Conservation (phyloP, 2,797 vertebrate species). For the Acanthis flammea region DNA sequence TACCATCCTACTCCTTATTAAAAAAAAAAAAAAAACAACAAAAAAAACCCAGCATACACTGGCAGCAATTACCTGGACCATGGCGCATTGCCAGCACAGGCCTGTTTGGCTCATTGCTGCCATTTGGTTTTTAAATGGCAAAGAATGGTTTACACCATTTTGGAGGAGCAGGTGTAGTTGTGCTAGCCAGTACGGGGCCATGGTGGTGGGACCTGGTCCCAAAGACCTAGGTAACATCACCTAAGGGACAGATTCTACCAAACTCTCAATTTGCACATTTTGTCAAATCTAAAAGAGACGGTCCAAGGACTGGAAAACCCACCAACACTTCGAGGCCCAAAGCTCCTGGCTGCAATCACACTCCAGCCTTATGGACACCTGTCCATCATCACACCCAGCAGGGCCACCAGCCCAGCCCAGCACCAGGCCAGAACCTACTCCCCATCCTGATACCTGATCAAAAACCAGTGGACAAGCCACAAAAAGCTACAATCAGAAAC, state of each 20-base stretch:
- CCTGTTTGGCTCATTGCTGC: not conserved
- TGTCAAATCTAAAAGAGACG: not conserved
- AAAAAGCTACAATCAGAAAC: not conserved
- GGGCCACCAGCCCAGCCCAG: not conserved
- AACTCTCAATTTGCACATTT: not conserved
- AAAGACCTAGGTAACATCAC: not conserved
- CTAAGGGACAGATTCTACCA: not conserved
- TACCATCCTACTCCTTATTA: slow-evolving; percentile 47
- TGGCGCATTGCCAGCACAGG: not conserved
- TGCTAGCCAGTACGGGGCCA: accelerated
- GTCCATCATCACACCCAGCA: not conserved
- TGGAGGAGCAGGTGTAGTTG: not conserved
- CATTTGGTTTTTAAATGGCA: not conserved
- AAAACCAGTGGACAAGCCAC: not conserved
- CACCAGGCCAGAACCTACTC: not conserved
- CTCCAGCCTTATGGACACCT: not conserved
- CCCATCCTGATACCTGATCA: not conserved
- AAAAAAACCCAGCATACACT: not conserved
- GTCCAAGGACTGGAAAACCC: not conserved
- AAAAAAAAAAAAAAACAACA: slow-evolving; percentile 13
- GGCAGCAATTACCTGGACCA: not conserved
- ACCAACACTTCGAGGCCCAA: accelerated
- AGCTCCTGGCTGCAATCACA: not conserved
- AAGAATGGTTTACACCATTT: not conserved
- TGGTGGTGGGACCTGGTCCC: not conserved